These are phyloP conservation scores for Pseudomyrmex concolor DNA, from an alignment of 1,140 invertebrate species.

Conservation along the genomic window DNA sequence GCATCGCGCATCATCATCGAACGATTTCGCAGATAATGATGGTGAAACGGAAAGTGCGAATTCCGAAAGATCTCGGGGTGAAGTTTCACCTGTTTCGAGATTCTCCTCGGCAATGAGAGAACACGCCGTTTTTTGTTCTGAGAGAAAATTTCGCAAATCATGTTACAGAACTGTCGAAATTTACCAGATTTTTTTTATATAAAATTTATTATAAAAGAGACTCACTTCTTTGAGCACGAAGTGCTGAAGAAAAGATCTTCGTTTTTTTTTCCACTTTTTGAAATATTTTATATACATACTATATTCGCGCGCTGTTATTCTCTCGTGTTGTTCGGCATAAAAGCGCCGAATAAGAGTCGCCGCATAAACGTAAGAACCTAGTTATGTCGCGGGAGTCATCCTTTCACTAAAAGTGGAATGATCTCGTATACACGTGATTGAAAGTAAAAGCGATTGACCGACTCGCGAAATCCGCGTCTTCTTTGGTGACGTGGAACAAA, in stretches of 20 bases:
- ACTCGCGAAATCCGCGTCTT: slow-evolving; percentile 8
- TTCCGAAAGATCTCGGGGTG: slow-evolving; percentile 59
- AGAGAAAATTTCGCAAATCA: slow-evolving; percentile 48
- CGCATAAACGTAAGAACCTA: neutral
- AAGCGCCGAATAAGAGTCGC: too few relatives aligned
- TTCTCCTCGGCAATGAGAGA: slow-evolving; percentile 21
- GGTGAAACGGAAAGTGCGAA: slow-evolving; percentile 69
- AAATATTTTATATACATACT: too few relatives aligned
- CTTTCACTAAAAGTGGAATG: slow-evolving; percentile 60
- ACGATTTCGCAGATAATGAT: slow-evolving; percentile 41
- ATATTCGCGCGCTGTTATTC: too few relatives aligned
- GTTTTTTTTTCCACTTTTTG: neutral
- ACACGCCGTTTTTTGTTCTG: slow-evolving; percentile 19
- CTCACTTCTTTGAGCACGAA: neutral
- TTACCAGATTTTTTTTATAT: neutral
- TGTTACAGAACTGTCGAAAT: neutral
- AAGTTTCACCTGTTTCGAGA: slow-evolving; percentile 62
- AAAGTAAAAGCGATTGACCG: slow-evolving; percentile 58
- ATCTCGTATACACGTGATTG: slow-evolving; percentile 32
- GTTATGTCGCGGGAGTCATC: slow-evolving; percentile 44
- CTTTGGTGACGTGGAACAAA: slow-evolving; percentile 17
- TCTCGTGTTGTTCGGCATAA: too few relatives aligned
- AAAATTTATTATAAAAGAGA: neutral
- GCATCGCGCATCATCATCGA: neutral
- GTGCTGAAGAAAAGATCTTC: neutral